Conservation (phyloP, 1,140 invertebrate genomes). For the Heliconius melpomene region DNA sequence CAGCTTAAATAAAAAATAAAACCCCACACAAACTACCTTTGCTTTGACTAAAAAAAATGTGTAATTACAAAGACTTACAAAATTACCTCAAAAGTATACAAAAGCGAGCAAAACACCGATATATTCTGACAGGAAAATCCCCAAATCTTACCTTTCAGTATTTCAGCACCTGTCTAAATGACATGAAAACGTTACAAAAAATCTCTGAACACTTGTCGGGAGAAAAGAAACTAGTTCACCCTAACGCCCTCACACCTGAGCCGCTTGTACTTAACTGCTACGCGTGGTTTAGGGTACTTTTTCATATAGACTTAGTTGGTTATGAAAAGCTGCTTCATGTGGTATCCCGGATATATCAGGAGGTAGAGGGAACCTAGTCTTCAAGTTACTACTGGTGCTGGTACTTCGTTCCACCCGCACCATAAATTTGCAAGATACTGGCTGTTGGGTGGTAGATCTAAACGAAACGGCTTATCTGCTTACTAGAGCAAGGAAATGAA, state of each 20-base stretch:
- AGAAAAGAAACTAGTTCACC: conserved; percentile 18
- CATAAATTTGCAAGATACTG: neutral
- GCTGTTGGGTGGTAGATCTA: neutral
- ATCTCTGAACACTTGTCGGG: conserved; percentile 4
- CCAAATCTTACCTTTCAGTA: neutral
- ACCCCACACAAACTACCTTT: no score
- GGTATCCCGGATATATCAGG: no score
- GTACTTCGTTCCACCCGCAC: no score
- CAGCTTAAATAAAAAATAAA: no score
- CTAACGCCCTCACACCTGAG: conserved; percentile 23
- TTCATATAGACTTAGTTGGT: neutral
- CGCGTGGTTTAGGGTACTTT: conserved; percentile 7
- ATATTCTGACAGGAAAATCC: neutral
- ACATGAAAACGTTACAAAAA: conserved; percentile 15
- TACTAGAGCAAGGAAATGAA: no score
- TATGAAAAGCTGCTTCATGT: neutral
- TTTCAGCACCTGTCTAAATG: conserved; percentile 19
- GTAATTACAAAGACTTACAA: no score
- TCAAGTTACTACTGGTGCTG: no score
- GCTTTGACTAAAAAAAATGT: no score
- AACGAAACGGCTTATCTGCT: no score
- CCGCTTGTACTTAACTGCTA: conserved; percentile 5
- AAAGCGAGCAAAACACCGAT: neutral
- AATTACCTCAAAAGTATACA: neutral
- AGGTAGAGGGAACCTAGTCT: no score